Percentiles rank a stretch among this genome's conserved stretches.
These are phyloP conservation scores for Alcedo quadribrachys DNA, from an alignment of 2,797 vertebrate species.

Conservation along the genomic window DNA sequence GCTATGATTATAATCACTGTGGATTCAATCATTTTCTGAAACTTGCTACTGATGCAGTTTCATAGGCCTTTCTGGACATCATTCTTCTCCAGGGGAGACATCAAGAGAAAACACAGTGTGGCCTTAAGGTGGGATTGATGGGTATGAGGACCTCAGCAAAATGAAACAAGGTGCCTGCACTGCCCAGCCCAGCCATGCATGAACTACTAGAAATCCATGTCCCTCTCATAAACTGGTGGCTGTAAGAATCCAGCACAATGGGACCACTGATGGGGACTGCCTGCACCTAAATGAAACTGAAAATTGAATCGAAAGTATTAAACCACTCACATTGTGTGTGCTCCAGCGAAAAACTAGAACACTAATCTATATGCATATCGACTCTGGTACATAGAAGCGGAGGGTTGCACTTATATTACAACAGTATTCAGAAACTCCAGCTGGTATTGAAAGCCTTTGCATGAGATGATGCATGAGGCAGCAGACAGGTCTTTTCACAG, in stretches of 20 bases:
- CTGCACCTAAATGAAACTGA: background rate
- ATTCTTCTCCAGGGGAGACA: background rate
- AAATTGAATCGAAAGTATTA: background rate
- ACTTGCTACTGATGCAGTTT: background rate
- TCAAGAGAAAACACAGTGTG: background rate
- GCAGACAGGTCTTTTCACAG: slow-evolving; percentile 9
- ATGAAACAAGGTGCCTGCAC: accelerated
- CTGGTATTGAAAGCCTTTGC: background rate
- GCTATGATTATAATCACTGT: slow-evolving; percentile 6
- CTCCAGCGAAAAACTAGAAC: background rate
- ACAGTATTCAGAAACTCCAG: background rate
- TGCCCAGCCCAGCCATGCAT: accelerated
- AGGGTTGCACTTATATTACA: background rate
- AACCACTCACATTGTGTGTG: background rate
- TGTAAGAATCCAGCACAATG: background rate
- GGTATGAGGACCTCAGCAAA: background rate
- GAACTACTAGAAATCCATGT: background rate
- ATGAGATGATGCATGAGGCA: background rate
- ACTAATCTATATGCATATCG: background rate
- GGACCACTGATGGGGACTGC: background rate
- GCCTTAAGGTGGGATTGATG: background rate
- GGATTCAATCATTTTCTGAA: slow-evolving; percentile 31
- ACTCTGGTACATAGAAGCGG: background rate
- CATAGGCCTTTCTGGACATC: background rate
- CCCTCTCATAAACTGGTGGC: background rate